Evolutionary conservation across 1,140 invertebrate genomes (phyloP).

Genomic region (Zaprionus kolodkinae): DNA sequence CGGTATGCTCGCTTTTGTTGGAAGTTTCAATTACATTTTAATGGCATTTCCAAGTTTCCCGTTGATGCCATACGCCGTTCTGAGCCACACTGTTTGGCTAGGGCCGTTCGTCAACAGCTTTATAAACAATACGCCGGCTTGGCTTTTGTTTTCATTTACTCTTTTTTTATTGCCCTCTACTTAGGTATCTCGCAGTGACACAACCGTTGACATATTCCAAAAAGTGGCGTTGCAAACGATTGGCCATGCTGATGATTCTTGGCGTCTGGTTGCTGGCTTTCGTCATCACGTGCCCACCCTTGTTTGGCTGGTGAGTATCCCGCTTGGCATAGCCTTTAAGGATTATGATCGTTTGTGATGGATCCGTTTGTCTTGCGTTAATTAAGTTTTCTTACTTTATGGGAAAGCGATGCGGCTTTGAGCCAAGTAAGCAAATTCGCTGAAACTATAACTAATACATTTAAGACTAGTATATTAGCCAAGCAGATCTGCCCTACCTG

Average conservation of each 20-base stretch:
- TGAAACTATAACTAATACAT: too few species aligned
- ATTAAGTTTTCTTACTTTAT: neutral
- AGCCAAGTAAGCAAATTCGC: neutral
- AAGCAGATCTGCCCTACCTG: neutral
- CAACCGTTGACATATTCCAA: slow-evolving; percentile 92
- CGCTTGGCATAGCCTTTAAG: neutral
- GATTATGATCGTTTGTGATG: neutral
- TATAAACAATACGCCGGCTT: slow-evolving; percentile 71
- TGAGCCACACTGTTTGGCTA: slow-evolving; percentile 55
- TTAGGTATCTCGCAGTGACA: slow-evolving; percentile 93
- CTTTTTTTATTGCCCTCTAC: slow-evolving; percentile 47
- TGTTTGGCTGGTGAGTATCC: slow-evolving; percentile 90
- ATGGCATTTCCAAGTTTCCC: slow-evolving; percentile 78
- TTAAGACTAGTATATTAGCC: neutral
- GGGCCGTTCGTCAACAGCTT: slow-evolving; percentile 60
- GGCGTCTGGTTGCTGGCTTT: slow-evolving; percentile 92
- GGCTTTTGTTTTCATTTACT: slow-evolving; percentile 74
- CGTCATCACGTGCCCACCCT: slow-evolving; percentile 93
- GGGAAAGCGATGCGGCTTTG: neutral
- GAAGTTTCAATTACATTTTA: slow-evolving; percentile 84
- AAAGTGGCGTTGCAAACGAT: slow-evolving; percentile 90
- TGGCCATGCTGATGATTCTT: slow-evolving; percentile 92
- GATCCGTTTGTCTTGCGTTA: neutral
- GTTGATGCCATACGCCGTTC: slow-evolving; percentile 50
- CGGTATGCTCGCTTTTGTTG: slow-evolving; percentile 55